Conservation (phyloP, 1,140 invertebrate genomes). For the Drosophila subobscura region DNA sequence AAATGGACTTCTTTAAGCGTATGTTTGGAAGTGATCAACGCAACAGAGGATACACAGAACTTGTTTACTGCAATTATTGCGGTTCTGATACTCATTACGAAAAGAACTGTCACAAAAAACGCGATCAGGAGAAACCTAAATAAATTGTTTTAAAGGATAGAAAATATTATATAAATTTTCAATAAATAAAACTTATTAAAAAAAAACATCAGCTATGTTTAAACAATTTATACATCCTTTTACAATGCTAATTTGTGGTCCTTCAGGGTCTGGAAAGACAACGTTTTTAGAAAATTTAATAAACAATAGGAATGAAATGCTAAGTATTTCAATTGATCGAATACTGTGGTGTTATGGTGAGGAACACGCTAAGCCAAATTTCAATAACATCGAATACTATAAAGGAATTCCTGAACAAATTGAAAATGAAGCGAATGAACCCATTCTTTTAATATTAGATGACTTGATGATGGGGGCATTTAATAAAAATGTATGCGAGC, state of each 20-base stretch:
- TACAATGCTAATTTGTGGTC: too few relatives aligned
- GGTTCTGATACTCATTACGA: conserved; percentile 1
- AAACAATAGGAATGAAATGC: background rate
- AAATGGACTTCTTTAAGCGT: background rate
- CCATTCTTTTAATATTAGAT: background rate
- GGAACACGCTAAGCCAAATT: background rate
- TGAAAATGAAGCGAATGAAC: background rate
- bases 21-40: background rate
- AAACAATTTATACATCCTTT: too few relatives aligned
- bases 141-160: background rate
- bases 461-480: background rate
- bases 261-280: background rate
- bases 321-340: background rate
- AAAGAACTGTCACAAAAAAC: conserved; percentile 8
- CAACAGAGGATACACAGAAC: background rate
- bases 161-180: too few relatives aligned
- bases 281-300: background rate
- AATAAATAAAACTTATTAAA: background rate
- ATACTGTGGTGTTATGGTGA: background rate
- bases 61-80: conserved; percentile 2
- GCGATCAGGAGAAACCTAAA: background rate
- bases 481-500: conserved; percentile 8
- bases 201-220: background rate
- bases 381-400: background rate
- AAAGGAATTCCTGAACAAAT: conserved; percentile 1